A percentile compares a stretch with the other conserved stretches of the same genome.
phyloP scores from a whole-genome alignment of 2,113 vertebrate species.

The Nothobranchius furzeri region DNA sequence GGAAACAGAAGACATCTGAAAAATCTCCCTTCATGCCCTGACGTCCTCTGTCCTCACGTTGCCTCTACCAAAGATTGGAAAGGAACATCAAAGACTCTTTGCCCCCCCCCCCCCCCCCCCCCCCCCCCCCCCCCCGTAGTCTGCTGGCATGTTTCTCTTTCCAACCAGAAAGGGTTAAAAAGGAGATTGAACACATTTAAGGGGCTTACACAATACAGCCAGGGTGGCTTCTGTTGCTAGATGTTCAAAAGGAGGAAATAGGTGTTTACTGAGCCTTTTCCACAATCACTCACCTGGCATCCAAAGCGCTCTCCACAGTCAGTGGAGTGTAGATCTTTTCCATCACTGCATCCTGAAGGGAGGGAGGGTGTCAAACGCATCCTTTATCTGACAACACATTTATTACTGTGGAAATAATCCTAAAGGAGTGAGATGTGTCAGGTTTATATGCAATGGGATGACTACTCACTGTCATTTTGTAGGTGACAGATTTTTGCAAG shows the following conservation, averaged over 20 bases:
- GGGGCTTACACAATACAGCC: constrained; percentile 19
- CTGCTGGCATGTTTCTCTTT: constrained; percentile 31
- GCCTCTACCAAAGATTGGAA: constrained; percentile 58
- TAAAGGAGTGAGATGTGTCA: background rate
- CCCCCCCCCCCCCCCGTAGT: constrained; percentile 17
- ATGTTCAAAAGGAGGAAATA: constrained; percentile 15
- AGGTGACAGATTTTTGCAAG: constrained; percentile 93
- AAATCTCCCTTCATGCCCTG: constrained; percentile 53
- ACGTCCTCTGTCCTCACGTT: constrained; percentile 67
- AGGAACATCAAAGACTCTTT: constrained; percentile 55
- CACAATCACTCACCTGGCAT: constrained; percentile 87
- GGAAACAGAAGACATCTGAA: constrained; percentile 75
- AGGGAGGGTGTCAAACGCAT: constrained; percentile 26
- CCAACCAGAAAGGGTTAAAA: background rate
- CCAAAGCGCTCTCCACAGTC: constrained; percentile 93
- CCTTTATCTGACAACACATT: constrained; percentile 20
- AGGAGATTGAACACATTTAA: constrained; percentile 22
- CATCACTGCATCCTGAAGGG: constrained; percentile 84
- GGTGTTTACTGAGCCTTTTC: constrained; percentile 16
- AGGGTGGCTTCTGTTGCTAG: constrained; percentile 20
- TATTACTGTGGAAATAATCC: background rate
- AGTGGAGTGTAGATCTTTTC: constrained; percentile 96
- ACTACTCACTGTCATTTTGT: constrained; percentile 90
- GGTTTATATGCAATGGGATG: background rate
- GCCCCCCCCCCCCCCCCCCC: constrained; percentile 17